Evolutionary conservation across 2,888 invertebrate species (phyloP).

Genomic region (Himalopsyche anomala): DNA sequence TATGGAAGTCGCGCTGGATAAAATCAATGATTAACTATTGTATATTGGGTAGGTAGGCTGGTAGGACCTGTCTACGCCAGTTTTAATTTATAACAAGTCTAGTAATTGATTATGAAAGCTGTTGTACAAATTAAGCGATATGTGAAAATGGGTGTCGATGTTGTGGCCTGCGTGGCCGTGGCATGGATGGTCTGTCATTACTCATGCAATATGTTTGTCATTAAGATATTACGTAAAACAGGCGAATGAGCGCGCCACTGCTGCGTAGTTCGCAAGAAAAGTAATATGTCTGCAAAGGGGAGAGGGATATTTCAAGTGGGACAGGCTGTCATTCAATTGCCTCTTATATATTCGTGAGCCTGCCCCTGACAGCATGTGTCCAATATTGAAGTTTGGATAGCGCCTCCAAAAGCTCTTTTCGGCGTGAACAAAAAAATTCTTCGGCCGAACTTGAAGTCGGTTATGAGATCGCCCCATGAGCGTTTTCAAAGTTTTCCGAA

Average conservation of each 20-base stretch:
- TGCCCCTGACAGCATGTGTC: constrained; percentile 59
- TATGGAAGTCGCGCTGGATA: no score
- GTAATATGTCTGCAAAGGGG: constrained; percentile 57
- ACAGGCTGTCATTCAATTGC: constrained; percentile 60
- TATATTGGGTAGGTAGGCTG: no score
- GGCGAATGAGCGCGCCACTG: constrained; percentile 1
- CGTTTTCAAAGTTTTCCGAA: constrained; percentile 23
- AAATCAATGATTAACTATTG: no score
- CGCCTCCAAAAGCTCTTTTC: constrained; percentile 44
- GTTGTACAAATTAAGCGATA: no score
- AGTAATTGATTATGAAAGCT: no score
- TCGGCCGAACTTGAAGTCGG: constrained; percentile 27
- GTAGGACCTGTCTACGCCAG: no score
- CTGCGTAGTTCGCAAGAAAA: constrained; percentile 49
- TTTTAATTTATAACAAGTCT: no score
- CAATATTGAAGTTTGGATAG: constrained; percentile 60
- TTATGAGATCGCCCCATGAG: constrained; percentile 39
- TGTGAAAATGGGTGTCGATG: no score
- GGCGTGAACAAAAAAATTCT: constrained; percentile 27
- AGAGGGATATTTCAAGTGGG: constrained; percentile 58
- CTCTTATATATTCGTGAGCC: constrained; percentile 57
- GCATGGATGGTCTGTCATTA: background rate
- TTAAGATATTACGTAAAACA: constrained; percentile 19
- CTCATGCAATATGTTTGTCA: background rate
- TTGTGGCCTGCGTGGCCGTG: no score